Conservation (phyloP, 2,797 vertebrate genomes). For the Pelobates cultripes region DNA sequence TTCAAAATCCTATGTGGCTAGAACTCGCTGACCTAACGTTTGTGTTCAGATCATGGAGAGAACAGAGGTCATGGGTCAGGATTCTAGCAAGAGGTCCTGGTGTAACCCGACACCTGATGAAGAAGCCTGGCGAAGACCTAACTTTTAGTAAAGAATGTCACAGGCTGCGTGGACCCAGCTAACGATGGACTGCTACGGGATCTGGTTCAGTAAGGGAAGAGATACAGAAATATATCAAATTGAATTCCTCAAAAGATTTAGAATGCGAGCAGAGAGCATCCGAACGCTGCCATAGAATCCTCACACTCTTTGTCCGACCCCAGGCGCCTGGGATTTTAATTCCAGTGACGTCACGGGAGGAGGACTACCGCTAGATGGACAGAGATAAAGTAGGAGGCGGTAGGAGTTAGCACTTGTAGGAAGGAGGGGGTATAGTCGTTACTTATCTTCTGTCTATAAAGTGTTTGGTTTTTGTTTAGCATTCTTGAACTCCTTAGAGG, state of each 20-base stretch:
- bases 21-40: no score
- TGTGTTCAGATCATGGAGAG: background rate
- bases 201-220: no score
- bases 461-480: no score
- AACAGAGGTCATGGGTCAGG: background rate
- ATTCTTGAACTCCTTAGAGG: no score
- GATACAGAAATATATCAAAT: no score
- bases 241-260: no score
- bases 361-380: background rate
- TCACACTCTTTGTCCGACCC: background rate
- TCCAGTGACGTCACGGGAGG: conserved; percentile 13
- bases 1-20: background rate
- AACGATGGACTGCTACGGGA: no score
- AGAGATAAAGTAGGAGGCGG: background rate
- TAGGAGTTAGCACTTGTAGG: background rate
- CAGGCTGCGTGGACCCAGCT: no score
- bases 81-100: background rate
- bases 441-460: no score
- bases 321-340: conserved; percentile 39
- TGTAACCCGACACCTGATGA: background rate
- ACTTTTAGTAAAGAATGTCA: no score
- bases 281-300: background rate
- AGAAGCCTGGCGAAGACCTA: no score
- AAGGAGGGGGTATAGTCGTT: no score
- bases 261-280: background rate